phyloP scores from a whole-genome alignment of 2,888 invertebrate genomes.

The Listrodromus nycthemerus region DNA sequence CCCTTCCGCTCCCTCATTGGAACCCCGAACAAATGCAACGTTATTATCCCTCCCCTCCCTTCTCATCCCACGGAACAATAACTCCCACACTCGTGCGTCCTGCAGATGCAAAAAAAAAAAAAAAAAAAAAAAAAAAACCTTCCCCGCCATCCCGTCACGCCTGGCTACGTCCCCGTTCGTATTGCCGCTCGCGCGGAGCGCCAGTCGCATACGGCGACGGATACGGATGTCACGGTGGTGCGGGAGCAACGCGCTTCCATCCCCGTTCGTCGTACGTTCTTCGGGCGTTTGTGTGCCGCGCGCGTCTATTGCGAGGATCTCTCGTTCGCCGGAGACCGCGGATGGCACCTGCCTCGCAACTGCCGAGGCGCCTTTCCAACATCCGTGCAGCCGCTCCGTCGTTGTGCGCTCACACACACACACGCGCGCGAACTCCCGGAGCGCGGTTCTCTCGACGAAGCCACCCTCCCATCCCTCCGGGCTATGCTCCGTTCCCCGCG shows the following conservation, averaged over 20 bases:
- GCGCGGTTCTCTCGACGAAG: conserved; percentile 58
- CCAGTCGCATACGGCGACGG: conserved; percentile 14
- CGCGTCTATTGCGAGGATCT: neutral
- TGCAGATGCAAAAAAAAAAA: neutral
- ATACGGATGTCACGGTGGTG: neutral
- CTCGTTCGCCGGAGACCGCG: conserved; percentile 54
- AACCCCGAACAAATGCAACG: neutral
- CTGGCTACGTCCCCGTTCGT: neutral
- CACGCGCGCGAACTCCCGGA: neutral
- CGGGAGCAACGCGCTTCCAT: neutral
- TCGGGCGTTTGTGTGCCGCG: neutral
- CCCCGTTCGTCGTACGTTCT: conserved; percentile 14
- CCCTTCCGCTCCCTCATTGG: neutral
- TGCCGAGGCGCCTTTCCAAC: conserved; percentile 40
- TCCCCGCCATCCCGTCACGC: neutral
- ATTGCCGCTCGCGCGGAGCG: neutral
- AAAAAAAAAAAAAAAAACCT: neutral
- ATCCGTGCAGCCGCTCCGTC: conserved; percentile 26
- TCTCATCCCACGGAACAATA: neutral
- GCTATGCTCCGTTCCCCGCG: conserved; percentile 28
- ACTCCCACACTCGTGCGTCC: neutral
- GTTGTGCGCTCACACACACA: conserved; percentile 27
- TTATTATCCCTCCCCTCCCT: neutral
- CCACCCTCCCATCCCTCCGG: conserved; percentile 61
- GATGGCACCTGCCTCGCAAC: conserved; percentile 58